Evolutionary conservation across 92 coral and sea anemone genomes (phyloP), one percentile per base, ranked within the genome.

Genomic region (Pocillopora meandrina): DNA sequence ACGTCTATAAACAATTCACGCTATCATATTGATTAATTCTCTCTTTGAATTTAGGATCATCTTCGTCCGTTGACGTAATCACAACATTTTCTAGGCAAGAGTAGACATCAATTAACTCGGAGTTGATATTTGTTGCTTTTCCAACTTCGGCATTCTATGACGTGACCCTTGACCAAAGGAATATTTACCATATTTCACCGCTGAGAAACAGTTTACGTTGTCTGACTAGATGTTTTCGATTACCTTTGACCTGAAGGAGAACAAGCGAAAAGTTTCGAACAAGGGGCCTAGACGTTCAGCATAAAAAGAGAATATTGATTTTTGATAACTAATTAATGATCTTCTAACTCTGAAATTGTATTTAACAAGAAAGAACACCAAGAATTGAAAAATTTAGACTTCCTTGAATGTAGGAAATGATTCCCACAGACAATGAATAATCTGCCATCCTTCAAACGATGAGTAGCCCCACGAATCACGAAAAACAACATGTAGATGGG

Each of bases 161-260:
- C 71, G 18, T 63, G 82, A 77, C 82, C 82, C 42, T 34, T 49
- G 82, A 63, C 62, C 73, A 15, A 26, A 20, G 52, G 71, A 18
- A 34, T 80, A 64, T 34, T 80, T 80, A 58, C 19, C 76, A 80
- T 81, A 60, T 58, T 81, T 81, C 18, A 64, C 16, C 16, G 56
- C 8, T 70, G 76, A 75, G 19, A 9, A 18, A 77, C 18, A 33
- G 60, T 78, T 19, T 56, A 2, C 21, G 65, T 55, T 65, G 84
- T 33, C 65, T 80, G 12, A 42, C 4, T 18, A 13, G 20, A 33
- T 68, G 35, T n/a, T 20, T 68, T 10, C 26, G 35, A 68, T 68
- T 59, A 33, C 14, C 55, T 68, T 33, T 63, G 68, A 19, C 26
- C 10, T 63, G 21, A 5, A 63, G 18, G 21, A 11, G 26, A 15